These are phyloP conservation scores for Apotomis betuletana DNA, from an alignment of 2,888 invertebrate genomes.

Conservation along the genomic window DNA sequence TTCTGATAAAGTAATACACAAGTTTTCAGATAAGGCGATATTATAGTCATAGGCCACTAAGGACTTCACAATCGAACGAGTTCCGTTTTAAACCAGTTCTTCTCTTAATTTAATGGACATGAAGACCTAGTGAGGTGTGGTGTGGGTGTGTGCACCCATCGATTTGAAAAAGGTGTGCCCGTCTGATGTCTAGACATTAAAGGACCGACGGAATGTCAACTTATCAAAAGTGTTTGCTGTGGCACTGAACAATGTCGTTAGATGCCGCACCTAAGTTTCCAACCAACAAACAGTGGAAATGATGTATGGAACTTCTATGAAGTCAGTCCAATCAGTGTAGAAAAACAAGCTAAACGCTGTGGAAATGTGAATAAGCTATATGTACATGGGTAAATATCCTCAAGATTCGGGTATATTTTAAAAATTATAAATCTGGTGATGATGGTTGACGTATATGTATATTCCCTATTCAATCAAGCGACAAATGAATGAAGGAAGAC, in stretches of 20 bases:
- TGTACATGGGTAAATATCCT: too few relatives aligned
- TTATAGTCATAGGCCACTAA: too few relatives aligned
- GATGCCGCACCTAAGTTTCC: background rate
- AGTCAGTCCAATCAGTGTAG: background rate
- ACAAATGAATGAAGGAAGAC: too few relatives aligned
- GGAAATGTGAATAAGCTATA: too few relatives aligned
- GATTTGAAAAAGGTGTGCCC: constrained; percentile 28
- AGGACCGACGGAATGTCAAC: constrained; percentile 4
- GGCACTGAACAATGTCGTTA: background rate
- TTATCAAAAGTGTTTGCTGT: background rate
- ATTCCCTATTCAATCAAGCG: too few relatives aligned
- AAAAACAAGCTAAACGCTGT: too few relatives aligned
- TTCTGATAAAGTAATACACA: too few relatives aligned
- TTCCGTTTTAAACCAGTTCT: background rate
- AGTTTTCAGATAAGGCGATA: too few relatives aligned
- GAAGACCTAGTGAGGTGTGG: background rate
- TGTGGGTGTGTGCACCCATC: constrained; percentile 8
- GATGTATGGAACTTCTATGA: background rate
- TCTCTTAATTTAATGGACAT: background rate
- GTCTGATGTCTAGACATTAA: constrained; percentile 22
- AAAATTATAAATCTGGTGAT: too few relatives aligned
- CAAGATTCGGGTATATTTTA: too few relatives aligned
- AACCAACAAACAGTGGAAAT: background rate
- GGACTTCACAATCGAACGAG: too few relatives aligned
- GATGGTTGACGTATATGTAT: too few relatives aligned